phyloP scores from a whole-genome alignment of 2,797 vertebrate genomes.

The Pseudochirops corinnae region DNA sequence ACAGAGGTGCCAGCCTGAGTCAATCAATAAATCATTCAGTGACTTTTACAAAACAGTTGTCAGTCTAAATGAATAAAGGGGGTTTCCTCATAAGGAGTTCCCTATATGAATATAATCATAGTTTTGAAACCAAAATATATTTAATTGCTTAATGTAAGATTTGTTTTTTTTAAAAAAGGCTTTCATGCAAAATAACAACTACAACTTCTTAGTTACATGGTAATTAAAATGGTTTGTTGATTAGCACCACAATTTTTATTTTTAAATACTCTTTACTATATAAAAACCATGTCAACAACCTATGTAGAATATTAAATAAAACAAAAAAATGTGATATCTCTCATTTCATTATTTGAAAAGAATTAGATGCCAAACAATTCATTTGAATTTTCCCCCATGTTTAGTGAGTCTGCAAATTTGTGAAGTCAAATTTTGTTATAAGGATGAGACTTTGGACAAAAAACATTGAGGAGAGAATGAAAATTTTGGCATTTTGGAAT shows the following conservation, averaged over 20 bases:
- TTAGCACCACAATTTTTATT: constrained; percentile 4
- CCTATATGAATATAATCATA: too few relatives aligned
- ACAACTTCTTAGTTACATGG: not conserved
- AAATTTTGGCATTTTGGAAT: constrained; percentile 10
- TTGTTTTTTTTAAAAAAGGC: constrained; percentile 28
- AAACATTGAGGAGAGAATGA: not conserved
- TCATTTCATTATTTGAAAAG: constrained; percentile 16
- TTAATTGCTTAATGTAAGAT: too few relatives aligned
- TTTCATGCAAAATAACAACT: constrained; percentile 35
- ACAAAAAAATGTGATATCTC: not conserved
- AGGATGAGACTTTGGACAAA: constrained; percentile 12
- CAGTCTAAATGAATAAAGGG: too few relatives aligned
- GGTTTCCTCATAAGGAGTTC: too few relatives aligned
- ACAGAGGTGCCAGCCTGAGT: not conserved
- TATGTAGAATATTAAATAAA: not conserved
- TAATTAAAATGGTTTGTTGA: not conserved
- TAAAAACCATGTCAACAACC: constrained; percentile 21
- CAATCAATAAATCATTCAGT: not conserved
- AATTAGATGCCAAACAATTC: constrained; percentile 32
- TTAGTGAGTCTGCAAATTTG: constrained; percentile 19
- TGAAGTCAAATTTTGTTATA: not conserved
- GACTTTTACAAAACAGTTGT: not conserved
- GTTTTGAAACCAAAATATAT: too few relatives aligned
- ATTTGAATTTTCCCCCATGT: constrained; percentile 16
- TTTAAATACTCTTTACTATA: constrained; percentile 20